Percentiles rank a stretch among this genome's conserved stretches.
These are phyloP conservation scores for Vollenhovia emeryi DNA, from an alignment of 1,140 invertebrate species.

Conservation along the genomic window DNA sequence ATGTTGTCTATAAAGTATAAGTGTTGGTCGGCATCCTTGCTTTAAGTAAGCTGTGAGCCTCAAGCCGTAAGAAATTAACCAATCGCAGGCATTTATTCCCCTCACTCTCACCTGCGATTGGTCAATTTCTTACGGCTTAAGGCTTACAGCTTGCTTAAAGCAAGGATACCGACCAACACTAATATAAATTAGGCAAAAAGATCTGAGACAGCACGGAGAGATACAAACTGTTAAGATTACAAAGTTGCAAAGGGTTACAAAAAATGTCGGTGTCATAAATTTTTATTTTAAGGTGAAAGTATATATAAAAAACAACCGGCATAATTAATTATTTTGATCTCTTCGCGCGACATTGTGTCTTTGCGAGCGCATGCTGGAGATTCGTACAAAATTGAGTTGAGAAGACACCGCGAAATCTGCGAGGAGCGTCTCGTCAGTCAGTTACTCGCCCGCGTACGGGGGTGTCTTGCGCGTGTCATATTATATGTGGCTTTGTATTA, in stretches of 20 bases:
- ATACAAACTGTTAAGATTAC: not conserved
- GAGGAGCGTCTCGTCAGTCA: not conserved
- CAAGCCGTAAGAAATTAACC: too few relatives aligned
- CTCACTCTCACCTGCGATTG: too few relatives aligned
- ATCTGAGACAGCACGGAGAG: not conserved
- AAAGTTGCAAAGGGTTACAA: not conserved
- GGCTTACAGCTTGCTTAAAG: too few relatives aligned
- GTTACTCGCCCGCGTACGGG: slow-evolving; percentile 4
- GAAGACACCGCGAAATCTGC: slow-evolving; percentile 33
- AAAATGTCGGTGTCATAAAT: too few relatives aligned
- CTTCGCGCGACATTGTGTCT: not conserved
- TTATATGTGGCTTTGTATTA: slow-evolving; percentile 53
- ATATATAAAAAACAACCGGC: too few relatives aligned
- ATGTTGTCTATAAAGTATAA: too few relatives aligned
- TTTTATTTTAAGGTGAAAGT: not conserved
- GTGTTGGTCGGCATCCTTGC: too few relatives aligned
- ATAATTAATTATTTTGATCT: not conserved
- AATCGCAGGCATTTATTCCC: too few relatives aligned
- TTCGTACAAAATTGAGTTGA: slow-evolving; percentile 28
- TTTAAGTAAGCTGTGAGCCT: too few relatives aligned
- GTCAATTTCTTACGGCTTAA: too few relatives aligned
- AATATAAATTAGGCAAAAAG: not conserved
- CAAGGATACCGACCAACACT: too few relatives aligned
- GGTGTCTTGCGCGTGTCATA: slow-evolving; percentile 39
- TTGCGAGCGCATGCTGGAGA: not conserved